A percentile compares a stretch with the other conserved stretches of the same genome.
Conservation (phyloP, 2,888 invertebrate species). For the Macrophya annulata region DNA sequence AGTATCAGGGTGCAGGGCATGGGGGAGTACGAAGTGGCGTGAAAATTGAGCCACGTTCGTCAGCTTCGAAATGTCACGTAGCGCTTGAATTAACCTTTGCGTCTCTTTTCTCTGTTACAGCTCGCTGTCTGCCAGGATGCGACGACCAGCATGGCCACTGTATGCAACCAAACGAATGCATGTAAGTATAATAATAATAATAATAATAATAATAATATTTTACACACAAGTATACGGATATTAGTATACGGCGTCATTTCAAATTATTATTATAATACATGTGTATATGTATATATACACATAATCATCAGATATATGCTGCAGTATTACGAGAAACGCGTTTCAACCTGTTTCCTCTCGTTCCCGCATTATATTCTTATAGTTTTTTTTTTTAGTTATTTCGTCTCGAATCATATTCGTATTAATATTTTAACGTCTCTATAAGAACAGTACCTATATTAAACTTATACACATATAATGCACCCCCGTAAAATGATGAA, state of each 20-base stretch:
- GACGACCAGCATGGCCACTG: conserved; percentile 95
- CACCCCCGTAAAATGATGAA: not conserved
- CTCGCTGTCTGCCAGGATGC: conserved; percentile 96
- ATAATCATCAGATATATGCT: not conserved
- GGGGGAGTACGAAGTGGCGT: conserved; percentile 55
- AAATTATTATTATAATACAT: conserved; percentile 15
- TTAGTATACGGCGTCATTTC: conserved; percentile 10
- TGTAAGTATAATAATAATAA: conserved; percentile 94
- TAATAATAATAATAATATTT: conserved; percentile 78
- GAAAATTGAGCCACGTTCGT: conserved; percentile 52
- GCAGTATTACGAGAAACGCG: conserved; percentile 13
- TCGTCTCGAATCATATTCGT: not conserved
- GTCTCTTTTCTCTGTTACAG: conserved; percentile 85
- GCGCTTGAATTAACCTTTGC: conserved; percentile 75
- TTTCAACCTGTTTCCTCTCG: not conserved
- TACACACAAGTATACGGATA: conserved; percentile 15
- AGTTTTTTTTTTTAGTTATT: not conserved
- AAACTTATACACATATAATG: too few species aligned
- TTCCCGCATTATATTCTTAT: conserved; percentile 9
- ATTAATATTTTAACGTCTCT: not conserved
- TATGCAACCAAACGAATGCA: conserved; percentile 96
- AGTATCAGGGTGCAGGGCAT: conserved; percentile 53
- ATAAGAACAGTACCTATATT: not conserved
- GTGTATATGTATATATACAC: not conserved
- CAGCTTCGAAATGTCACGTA: conserved; percentile 57